Conservation (phyloP, 2,113 vertebrate species). For the Colaptes auratus region DNA sequence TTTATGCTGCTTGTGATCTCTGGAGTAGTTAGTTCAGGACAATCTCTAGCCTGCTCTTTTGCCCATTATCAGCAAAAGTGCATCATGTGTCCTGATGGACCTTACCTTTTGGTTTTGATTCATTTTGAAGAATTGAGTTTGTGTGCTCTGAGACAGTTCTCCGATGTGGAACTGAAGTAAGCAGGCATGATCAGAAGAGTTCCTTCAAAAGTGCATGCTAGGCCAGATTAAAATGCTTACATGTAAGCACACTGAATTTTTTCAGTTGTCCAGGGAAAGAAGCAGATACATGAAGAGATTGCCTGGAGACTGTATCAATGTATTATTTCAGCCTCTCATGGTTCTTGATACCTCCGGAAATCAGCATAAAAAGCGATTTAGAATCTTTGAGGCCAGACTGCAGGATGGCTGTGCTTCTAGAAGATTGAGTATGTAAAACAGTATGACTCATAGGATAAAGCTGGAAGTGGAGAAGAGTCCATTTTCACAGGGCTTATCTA, state of each 20-base stretch:
- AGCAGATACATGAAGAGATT: no score
- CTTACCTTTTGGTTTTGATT: not conserved
- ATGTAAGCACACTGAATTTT: not conserved
- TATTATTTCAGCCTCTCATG: not conserved
- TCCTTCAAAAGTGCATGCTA: not conserved
- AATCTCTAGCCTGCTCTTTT: not conserved
- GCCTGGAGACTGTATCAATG: not conserved
- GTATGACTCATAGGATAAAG: not conserved
- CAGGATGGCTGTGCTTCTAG: not conserved
- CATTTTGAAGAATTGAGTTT: not conserved
- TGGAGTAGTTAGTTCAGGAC: not conserved
- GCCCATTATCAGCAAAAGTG: not conserved
- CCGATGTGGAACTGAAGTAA: not conserved
- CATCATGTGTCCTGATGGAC: not conserved
- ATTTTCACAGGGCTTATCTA: rapidly evolving
- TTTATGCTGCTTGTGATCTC: not conserved
- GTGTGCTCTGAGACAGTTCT: not conserved
- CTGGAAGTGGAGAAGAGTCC: not conserved
- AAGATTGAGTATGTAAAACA: not conserved
- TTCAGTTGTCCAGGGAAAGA: not conserved
- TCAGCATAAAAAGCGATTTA: not conserved
- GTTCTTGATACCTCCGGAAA: not conserved
- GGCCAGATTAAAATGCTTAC: not conserved
- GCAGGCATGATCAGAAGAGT: not conserved
- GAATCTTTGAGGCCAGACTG: not conserved